Conservation (phyloP, 2,797 vertebrate genomes). For the Mus caroli region DNA sequence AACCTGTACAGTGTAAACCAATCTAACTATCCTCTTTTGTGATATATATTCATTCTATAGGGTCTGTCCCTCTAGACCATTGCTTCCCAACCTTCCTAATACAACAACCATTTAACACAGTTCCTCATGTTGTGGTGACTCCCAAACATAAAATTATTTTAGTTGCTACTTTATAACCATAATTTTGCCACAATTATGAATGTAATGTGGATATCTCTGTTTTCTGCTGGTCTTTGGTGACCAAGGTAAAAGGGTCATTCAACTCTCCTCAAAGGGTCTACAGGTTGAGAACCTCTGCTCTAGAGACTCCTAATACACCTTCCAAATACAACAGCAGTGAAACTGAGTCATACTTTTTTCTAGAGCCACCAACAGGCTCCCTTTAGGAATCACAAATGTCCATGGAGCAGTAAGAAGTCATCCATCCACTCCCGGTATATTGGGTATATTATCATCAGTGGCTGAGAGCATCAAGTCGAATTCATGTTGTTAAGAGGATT, state of each 20-base stretch:
- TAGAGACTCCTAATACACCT: not conserved
- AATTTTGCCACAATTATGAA: not conserved
- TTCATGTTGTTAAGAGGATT: not conserved
- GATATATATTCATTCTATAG: not conserved
- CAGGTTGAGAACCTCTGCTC: not conserved
- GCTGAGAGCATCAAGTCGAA: not conserved
- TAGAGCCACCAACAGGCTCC: too few relatives aligned
- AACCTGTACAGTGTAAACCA: not conserved
- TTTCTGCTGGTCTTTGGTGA: not conserved
- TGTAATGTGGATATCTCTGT: not conserved
- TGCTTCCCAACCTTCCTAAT: not conserved
- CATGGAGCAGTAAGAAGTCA: not conserved
- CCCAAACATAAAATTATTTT: not conserved
- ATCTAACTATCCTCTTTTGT: not conserved
- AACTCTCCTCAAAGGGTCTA: not conserved
- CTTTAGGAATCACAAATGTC: accelerated
- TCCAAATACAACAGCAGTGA: not conserved
- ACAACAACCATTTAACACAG: not conserved
- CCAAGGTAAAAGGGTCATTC: not conserved
- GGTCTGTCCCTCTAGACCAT: not conserved
- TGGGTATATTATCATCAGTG: too few relatives aligned
- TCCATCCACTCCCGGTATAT: accelerated
- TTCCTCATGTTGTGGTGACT: not conserved
- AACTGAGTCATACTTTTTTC: not conserved
- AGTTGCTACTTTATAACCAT: not conserved